Evolutionary conservation across 2,888 invertebrate species (phyloP), one percentile per base, ranked within the genome.

Genomic region (Diplolepis rosae): DNA sequence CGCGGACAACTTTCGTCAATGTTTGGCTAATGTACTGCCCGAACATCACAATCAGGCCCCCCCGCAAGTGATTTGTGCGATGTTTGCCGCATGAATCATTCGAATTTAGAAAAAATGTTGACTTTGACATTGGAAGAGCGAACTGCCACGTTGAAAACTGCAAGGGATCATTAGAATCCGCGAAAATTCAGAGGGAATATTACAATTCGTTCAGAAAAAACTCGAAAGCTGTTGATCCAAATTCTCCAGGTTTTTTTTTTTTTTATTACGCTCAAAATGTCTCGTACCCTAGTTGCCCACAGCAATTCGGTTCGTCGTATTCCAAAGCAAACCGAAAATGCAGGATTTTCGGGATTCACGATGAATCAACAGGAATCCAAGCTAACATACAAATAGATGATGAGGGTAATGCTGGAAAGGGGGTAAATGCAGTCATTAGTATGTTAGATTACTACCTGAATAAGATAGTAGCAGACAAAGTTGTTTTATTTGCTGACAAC

Each of bases 361-460:
- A 56, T 56, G 2, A 32, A 30, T 18, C 15, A 7, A 32, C 45
- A 39, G 35, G 39, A 7, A 45, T 66, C 11, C 45, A 45, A 66
- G n/a, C 39, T 9, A 66, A 45, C 24, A 22, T 66, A 11, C 24
- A 39, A 7, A 45, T 66, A 32, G 45, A 66, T 28, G 45, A 66
- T 39, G 22, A 66, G 15, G 50, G 51, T 67, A 50, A 39, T 42
- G 4, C 52, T 7, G 51, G 67, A 18, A 51, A 67, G 22, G 51
- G 51, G 9, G 51, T n/a, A 18, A 67, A 67, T 67, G 27, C 67
- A 15, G 67, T 67, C n/a, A 42, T 67, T 30, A 67, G 67, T 32
- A 50, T 51, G 52, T 2, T 67, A 13, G 50, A 66, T 42, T 48
- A 13, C 24, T 66, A 66, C 22, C 22, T 27, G 3, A 65, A 28